A percentile compares a stretch with the other conserved stretches of the same genome.
phyloP scores from a whole-genome alignment of 2,113 vertebrate species.

The Aramus guarauna region DNA sequence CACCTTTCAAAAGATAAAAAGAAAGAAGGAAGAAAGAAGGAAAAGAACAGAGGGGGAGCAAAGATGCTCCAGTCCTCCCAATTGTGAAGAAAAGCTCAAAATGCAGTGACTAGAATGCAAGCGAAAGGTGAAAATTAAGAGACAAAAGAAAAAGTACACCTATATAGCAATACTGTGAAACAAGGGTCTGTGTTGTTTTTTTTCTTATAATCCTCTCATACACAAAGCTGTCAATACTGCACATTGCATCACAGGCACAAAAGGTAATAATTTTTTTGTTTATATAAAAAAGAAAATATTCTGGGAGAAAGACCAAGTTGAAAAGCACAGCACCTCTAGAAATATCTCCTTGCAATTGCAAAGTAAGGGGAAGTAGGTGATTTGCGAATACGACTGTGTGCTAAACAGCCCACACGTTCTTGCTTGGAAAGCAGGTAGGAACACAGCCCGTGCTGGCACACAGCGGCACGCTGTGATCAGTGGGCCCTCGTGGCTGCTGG shows the following conservation, averaged over 20 bases:
- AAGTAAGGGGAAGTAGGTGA: neutral
- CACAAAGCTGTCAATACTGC: neutral
- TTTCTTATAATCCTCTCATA: neutral
- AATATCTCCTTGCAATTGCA: neutral
- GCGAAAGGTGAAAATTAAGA: neutral
- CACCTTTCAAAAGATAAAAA: neutral
- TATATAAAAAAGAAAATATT: neutral
- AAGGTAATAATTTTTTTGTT: neutral
- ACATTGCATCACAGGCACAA: neutral
- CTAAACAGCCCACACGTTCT: neutral
- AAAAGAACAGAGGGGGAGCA: neutral
- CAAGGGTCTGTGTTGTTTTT: neutral
- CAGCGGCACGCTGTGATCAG: rapidly evolving
- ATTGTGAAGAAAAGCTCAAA: neutral
- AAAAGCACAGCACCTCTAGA: neutral
- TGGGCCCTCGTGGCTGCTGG: rapidly evolving
- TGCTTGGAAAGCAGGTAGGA: neutral
- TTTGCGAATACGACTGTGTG: rapidly evolving
- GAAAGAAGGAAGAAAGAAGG: neutral
- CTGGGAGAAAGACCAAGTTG: neutral
- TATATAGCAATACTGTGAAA: neutral
- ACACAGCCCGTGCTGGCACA: rapidly evolving
- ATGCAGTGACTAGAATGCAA: neutral
- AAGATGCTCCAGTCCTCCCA: neutral
- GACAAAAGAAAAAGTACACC: neutral